phyloP scores from a whole-genome alignment of 2,888 invertebrate genomes.

The Mesoligia furuncula region DNA sequence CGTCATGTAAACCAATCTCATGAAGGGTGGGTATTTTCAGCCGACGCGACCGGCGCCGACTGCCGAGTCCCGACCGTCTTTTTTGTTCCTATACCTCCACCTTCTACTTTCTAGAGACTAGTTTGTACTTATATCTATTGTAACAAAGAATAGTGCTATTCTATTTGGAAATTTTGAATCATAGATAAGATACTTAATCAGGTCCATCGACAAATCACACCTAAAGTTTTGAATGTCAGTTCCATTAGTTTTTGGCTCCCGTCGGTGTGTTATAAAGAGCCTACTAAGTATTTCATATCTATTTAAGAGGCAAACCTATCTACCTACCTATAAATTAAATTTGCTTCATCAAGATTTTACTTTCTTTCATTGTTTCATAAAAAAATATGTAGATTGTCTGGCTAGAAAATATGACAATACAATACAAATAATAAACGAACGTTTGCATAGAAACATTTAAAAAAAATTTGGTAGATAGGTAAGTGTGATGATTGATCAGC shows the following conservation, averaged over 20 bases:
- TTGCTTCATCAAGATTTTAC: background rate
- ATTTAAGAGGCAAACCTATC: background rate
- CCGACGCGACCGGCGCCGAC: slow-evolving; percentile 79
- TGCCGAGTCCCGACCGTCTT: slow-evolving; percentile 72
- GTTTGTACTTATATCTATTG: slow-evolving; percentile 18
- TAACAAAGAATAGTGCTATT: slow-evolving; percentile 10
- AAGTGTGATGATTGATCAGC: background rate
- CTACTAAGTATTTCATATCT: too few species aligned
- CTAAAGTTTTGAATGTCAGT: background rate
- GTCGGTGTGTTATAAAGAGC: background rate
- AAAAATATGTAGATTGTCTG: background rate
- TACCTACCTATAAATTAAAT: background rate
- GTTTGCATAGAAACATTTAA: background rate
- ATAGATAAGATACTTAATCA: background rate
- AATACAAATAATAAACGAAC: background rate
- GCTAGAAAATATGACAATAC: background rate
- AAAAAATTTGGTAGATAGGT: background rate
- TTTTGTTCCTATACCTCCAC: slow-evolving; percentile 72
- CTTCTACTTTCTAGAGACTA: slow-evolving; percentile 60
- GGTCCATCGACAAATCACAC: background rate
- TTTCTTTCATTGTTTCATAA: background rate
- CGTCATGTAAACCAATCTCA: slow-evolving; percentile 73
- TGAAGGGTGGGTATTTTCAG: slow-evolving; percentile 79
- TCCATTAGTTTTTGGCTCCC: background rate
- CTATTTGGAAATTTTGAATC: background rate